Evolutionary conservation across 2,888 invertebrate species (phyloP), one percentile per base, ranked within the genome.

Genomic region (Synanthedon vespiformis): DNA sequence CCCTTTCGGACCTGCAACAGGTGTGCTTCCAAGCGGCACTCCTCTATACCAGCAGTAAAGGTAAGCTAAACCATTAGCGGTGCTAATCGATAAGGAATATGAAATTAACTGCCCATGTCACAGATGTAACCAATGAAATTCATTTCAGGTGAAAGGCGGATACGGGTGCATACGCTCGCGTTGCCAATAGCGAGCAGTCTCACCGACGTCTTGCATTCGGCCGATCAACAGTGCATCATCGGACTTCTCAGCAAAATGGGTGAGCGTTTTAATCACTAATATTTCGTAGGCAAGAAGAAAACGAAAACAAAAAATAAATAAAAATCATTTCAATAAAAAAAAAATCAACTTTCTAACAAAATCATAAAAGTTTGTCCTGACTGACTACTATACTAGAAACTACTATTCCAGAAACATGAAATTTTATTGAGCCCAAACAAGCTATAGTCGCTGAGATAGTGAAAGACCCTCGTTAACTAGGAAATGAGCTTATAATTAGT

Each of bases 1-100:
- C 91, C 61, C 85, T 98, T 3, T 88, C 93, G 0, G 98, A 98
- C 63, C 89, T 94, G 12, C 94, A 94, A 74, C 93, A 92, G 44
- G 95, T 96, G 51, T 97, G 97, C 87, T 98, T 99, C 89, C 99
- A 99, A 89, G 98, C 98, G 0, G 99, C 99, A 0, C 82, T 99
- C 52, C 90, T 99, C 0, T 99, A 99, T 74, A 99, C 99, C 1
- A 98, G 85, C 61, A 86, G 86, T 63, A 86, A 84, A 83, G 86
- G 86, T 84, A 44, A 34, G 34, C 34, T 34, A 2, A 34, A 22
- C 22, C 5, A 22, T 22, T 18, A 18, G 18, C 18, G 1, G 18
- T 22, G 22, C 16, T 16, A 16, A 16, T 16, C 16, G 16, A 16
- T 16, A 16, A 16, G 16, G 16, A 16, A 16, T 16, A 16, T 16